Evolutionary conservation across 2,888 invertebrate species (phyloP).

Genomic region (Volucella bombylans): DNA sequence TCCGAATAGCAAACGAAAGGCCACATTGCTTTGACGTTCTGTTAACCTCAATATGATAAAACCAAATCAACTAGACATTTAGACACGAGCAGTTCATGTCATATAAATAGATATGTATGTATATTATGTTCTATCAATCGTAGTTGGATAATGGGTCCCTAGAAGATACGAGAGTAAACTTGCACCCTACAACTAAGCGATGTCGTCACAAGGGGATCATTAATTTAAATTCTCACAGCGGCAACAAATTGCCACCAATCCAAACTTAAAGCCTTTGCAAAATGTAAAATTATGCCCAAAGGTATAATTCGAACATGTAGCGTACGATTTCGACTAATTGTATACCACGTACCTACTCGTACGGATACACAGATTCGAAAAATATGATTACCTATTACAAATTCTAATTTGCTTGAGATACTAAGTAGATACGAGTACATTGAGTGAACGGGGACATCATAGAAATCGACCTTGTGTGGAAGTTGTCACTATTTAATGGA

Average conservation of each 20-base stretch:
- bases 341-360: background rate
- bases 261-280: slow-evolving; percentile 12
- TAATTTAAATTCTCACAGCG: slow-evolving; percentile 25
- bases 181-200: background rate
- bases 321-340: slow-evolving; percentile 28
- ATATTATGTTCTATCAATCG: background rate
- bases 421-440: background rate
- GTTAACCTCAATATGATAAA: background rate
- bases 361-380: background rate
- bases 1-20: too few relatives aligned
- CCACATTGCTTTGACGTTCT: too few relatives aligned
- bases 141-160: background rate
- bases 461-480: background rate
- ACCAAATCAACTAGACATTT: background rate
- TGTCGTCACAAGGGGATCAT: slow-evolving; percentile 29
- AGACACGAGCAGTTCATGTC: slow-evolving; percentile 3
- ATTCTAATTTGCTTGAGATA: background rate
- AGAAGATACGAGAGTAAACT: background rate
- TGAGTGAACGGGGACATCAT: background rate
- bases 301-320: slow-evolving; percentile 18
- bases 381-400: background rate
- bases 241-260: slow-evolving; percentile 20
- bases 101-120: background rate
- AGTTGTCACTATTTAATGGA: background rate
- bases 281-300: slow-evolving; percentile 38